phyloP scores from a whole-genome alignment of 2,797 vertebrate genomes.

The Crenuchus spilurus region DNA sequence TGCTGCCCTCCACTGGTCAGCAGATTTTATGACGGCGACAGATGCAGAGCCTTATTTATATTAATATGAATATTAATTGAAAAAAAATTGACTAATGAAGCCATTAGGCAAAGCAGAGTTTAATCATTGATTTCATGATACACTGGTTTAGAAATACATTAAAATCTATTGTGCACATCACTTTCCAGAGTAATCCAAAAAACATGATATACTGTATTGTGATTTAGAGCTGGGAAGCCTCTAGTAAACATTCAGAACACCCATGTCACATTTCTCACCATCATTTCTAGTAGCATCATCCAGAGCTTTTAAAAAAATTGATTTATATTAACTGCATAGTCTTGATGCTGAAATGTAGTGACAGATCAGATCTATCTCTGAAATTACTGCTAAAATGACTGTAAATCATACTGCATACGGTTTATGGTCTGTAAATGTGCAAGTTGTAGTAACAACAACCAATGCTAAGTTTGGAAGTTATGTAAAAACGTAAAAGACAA shows the following conservation, averaged over 20 bases:
- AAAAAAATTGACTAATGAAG: background rate
- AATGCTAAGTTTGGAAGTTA: background rate
- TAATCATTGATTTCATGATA: conserved; percentile 26
- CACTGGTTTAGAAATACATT: conserved; percentile 36
- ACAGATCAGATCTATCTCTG: conserved; percentile 1
- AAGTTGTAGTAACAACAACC: background rate
- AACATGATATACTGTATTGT: conserved; percentile 6
- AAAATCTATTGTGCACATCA: conserved; percentile 24
- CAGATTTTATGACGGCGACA: no score
- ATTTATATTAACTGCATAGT: conserved; percentile 26
- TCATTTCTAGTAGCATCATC: background rate
- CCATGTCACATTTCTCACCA: background rate
- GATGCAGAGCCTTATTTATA: no score
- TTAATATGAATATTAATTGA: no score
- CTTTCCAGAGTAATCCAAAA: conserved; percentile 23
- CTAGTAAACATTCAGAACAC: background rate
- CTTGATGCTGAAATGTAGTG: background rate
- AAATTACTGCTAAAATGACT: background rate
- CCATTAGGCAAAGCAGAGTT: conserved; percentile 9
- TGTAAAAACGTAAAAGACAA: background rate
- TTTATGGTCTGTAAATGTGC: background rate
- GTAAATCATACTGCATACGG: background rate
- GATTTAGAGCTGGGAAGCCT: conserved; percentile 12
- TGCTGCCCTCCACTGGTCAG: conserved; percentile 45
- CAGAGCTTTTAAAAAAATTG: background rate